A percentile compares a stretch with the other conserved stretches of the same genome.
Conservation (phyloP, 2,888 invertebrate species). For the Plebejus melissa region DNA sequence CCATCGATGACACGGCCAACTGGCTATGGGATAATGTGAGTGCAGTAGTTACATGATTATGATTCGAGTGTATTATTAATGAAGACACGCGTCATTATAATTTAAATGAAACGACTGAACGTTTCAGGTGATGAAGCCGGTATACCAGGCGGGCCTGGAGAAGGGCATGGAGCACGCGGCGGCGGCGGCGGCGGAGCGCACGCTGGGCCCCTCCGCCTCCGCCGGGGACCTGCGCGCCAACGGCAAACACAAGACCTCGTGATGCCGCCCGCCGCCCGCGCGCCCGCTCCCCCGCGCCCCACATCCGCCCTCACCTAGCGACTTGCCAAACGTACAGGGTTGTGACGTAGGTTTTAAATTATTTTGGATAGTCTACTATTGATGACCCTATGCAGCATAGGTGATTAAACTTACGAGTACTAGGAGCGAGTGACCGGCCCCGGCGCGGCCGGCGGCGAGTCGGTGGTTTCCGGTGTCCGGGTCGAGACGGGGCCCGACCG, state of each 20-base stretch:
- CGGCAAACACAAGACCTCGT: slow-evolving; percentile 82
- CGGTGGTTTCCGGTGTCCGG: not conserved
- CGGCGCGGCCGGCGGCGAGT: not conserved
- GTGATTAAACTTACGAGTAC: slow-evolving; percentile 3
- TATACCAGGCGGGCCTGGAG: slow-evolving; percentile 89
- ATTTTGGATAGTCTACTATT: slow-evolving; percentile 24
- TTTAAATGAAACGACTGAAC: not conserved
- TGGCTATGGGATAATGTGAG: slow-evolving; percentile 95
- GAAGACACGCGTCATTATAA: too few species aligned
- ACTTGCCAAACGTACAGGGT: slow-evolving; percentile 26
- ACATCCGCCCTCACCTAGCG: slow-evolving; percentile 29
- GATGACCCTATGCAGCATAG: slow-evolving; percentile 24
- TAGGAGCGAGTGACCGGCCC: not conserved
- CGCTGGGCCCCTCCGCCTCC: slow-evolving; percentile 75
- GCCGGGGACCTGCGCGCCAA: slow-evolving; percentile 70
- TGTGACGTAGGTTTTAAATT: slow-evolving; percentile 25
- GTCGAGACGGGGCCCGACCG: not conserved
- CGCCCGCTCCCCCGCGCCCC: slow-evolving; percentile 35
- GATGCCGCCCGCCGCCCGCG: slow-evolving; percentile 56
- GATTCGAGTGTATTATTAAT: not conserved
- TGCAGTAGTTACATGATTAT: slow-evolving; percentile 40
- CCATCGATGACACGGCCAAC: slow-evolving; percentile 92
- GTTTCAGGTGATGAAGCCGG: slow-evolving; percentile 87
- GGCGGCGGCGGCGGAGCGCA: slow-evolving; percentile 85
- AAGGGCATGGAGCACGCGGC: slow-evolving; percentile 91